A percentile compares a stretch with the other conserved stretches of the same genome.
Evolutionary conservation across 2,797 vertebrate genomes (phyloP).

Genomic region (Neomorphus geoffroyi): DNA sequence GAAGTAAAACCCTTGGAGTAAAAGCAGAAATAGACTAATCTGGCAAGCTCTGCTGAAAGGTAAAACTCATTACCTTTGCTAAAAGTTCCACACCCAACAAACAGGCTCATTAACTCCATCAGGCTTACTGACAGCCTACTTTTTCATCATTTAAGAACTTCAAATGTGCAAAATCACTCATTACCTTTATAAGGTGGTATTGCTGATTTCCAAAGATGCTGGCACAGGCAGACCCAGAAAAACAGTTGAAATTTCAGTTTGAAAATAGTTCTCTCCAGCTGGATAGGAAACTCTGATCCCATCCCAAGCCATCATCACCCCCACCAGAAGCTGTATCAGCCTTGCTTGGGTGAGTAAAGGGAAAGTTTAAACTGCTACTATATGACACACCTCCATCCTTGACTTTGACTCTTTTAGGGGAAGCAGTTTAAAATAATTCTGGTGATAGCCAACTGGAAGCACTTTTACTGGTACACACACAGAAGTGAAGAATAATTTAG

Average conservation of each 20-base stretch:
- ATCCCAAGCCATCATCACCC: background rate
- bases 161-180: background rate
- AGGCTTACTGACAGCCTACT: background rate
- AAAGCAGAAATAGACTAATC: background rate
- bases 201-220: background rate
- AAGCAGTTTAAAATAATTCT: background rate
- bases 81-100: background rate
- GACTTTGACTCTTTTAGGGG: background rate
- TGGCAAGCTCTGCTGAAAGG: background rate
- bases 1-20: background rate
- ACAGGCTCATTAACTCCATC: background rate
- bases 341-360: background rate
- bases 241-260: background rate
- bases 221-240: background rate
- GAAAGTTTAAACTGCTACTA: background rate
- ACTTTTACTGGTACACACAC: background rate
- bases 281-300: background rate
- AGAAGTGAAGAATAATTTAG: background rate
- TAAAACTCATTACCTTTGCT: background rate
- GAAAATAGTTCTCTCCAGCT: background rate
- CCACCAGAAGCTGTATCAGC: background rate
- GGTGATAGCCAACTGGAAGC: background rate
- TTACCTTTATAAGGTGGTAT: background rate
- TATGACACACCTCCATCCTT: background rate
- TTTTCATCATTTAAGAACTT: background rate